These are phyloP conservation scores for Phengaris arion DNA, from an alignment of 2,888 invertebrate species.

Conservation along the genomic window DNA sequence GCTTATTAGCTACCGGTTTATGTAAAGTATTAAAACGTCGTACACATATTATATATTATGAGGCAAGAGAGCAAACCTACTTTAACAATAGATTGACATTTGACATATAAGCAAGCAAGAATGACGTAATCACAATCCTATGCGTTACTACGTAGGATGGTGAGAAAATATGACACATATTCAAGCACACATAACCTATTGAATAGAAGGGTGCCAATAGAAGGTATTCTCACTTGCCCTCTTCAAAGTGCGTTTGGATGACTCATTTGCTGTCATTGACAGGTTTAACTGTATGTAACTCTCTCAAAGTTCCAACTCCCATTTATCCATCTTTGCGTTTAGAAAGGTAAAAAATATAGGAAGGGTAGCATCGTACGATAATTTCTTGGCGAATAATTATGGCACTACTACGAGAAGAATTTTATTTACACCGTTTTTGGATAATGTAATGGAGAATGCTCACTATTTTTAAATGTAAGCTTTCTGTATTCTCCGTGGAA, in stretches of 20 bases:
- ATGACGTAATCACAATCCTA: constrained; percentile 23
- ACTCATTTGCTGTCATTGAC: not conserved
- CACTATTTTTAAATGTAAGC: too few species aligned
- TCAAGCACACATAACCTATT: too few species aligned
- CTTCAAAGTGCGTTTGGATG: not conserved
- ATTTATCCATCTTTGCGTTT: not conserved
- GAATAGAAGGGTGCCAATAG: not conserved
- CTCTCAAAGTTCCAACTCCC: not conserved
- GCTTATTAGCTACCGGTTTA: too few species aligned
- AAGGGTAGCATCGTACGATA: too few species aligned
- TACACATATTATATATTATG: not conserved
- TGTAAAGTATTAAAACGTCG: too few species aligned
- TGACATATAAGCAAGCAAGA: constrained; percentile 7
- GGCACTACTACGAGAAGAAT: too few species aligned
- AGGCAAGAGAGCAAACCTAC: not conserved
- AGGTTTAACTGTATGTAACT: not conserved
- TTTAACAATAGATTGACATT: not conserved
- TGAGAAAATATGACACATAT: not conserved
- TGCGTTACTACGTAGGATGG: not conserved
- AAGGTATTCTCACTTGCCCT: not conserved
- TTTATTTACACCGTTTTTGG: too few species aligned
- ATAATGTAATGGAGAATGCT: too few species aligned
- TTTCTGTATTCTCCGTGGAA: too few species aligned
- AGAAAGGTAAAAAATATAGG: not conserved
- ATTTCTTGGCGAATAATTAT: too few species aligned